Conservation (phyloP, 2,888 invertebrate genomes). For the Xylophagus ater region DNA sequence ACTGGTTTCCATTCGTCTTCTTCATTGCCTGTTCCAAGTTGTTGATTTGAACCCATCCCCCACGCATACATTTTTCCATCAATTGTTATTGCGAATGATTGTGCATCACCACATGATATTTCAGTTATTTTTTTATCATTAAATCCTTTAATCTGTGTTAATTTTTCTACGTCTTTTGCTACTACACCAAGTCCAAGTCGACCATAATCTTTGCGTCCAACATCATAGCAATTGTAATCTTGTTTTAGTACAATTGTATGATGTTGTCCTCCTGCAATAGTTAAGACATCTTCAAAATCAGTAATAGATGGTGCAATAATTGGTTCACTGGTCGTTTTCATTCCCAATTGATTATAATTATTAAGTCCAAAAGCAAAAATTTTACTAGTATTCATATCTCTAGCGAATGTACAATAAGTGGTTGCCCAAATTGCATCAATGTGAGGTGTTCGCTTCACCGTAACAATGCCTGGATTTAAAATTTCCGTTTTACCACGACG, state of each 20-base stretch:
- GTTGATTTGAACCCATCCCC: conserved; percentile 88
- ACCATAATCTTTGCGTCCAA: conserved; percentile 89
- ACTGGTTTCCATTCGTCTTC: conserved; percentile 52
- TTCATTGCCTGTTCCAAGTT: conserved; percentile 67
- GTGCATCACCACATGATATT: conserved; percentile 63
- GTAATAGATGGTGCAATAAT: conserved; percentile 27
- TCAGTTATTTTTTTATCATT: conserved; percentile 51
- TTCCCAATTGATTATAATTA: conserved; percentile 87
- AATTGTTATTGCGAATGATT: conserved; percentile 74
- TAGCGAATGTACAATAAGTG: conserved; percentile 69
- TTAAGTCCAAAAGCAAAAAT: conserved; percentile 87
- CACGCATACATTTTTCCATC: conserved; percentile 68
- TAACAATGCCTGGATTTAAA: conserved; percentile 29
- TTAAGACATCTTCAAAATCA: conserved; percentile 28
- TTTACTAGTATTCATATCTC: conserved; percentile 51
- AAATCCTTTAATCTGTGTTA: conserved; percentile 52
- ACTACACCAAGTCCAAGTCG: conserved; percentile 71
- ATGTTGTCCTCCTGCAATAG: conserved; percentile 65
- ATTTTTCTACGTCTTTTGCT: conserved; percentile 51
- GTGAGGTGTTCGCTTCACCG: conserved; percentile 26
- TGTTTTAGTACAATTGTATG: conserved; percentile 71
- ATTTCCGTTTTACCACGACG: conserved; percentile 41
- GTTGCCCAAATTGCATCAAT: conserved; percentile 77
- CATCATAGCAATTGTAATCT: conserved; percentile 55
- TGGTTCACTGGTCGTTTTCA: no score